phyloP scores from a whole-genome alignment of 2,113 vertebrate species.

The Aythya baeri region DNA sequence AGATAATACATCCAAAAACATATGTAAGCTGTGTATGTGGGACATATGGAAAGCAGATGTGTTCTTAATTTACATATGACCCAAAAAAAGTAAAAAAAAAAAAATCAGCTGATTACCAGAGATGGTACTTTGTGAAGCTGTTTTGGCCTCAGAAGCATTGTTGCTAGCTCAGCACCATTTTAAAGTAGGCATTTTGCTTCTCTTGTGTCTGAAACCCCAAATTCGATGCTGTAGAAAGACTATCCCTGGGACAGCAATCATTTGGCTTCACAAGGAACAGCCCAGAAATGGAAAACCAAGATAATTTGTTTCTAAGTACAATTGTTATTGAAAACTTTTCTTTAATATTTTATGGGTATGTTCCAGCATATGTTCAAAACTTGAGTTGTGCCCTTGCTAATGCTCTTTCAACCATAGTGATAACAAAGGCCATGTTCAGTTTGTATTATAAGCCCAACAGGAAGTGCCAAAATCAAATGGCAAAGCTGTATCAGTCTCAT shows the following conservation, averaged over 20 bases:
- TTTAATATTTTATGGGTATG: neutral
- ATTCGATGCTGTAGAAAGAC: neutral
- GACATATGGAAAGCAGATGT: conserved; percentile 95
- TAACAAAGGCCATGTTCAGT: neutral
- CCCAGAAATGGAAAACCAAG: conserved; percentile 19
- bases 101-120: conserved; percentile 75
- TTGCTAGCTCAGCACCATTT: conserved; percentile 65
- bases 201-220: neutral
- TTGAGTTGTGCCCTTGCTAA: neutral
- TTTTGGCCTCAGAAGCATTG: conserved; percentile 49
- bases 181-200: neutral
- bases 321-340: conserved; percentile 11
- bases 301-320: conserved; percentile 24
- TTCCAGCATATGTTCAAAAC: neutral
- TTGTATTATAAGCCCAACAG: neutral
- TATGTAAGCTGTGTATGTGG: conserved; percentile 79
- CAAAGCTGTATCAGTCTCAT: neutral
- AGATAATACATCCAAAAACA: conserved; percentile 89
- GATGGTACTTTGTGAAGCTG: conserved; percentile 64
- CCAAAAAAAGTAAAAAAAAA: conserved; percentile 48
- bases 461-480: neutral
- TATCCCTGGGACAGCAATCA: neutral
- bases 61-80: conserved; percentile 74
- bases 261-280: neutral
- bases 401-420: neutral